Evolutionary conservation across 2,797 vertebrate species (phyloP).

Genomic region (Rhinogobio ventralis): DNA sequence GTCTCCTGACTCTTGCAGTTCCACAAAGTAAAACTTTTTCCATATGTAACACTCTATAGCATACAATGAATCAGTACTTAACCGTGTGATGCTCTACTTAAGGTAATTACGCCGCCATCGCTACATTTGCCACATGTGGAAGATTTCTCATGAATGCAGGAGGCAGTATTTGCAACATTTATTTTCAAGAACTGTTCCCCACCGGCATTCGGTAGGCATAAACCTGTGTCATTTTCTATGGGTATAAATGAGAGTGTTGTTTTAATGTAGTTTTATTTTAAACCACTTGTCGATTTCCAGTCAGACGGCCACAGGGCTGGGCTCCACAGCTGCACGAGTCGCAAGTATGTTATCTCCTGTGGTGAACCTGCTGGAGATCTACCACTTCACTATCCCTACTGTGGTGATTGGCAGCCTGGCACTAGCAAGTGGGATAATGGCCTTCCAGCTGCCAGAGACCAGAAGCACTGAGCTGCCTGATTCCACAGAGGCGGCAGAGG

Average conservation of each 20-base stretch:
- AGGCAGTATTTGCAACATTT: constrained; percentile 78
- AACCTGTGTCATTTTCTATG: not conserved
- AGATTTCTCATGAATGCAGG: constrained; percentile 75
- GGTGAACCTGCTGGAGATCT: constrained; percentile 73
- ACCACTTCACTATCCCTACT: constrained; percentile 74
- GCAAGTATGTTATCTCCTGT: constrained; percentile 76
- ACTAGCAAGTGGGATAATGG: constrained; percentile 69
- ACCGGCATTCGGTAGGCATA: constrained; percentile 79
- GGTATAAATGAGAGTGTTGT: not conserved
- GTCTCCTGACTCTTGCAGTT: constrained; percentile 74
- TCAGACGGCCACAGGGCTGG: constrained; percentile 80
- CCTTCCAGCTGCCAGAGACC: constrained; percentile 82
- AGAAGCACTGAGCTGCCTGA: constrained; percentile 72
- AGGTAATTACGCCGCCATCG: constrained; percentile 73
- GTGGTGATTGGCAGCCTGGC: constrained; percentile 73
- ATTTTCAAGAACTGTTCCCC: constrained; percentile 84
- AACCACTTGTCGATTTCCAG: constrained; percentile 63
- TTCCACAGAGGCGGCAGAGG: constrained; percentile 42
- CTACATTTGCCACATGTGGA: constrained; percentile 75
- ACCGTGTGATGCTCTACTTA: constrained; percentile 25
- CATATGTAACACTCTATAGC: not conserved
- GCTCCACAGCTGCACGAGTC: constrained; percentile 67
- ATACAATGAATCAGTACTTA: not conserved
- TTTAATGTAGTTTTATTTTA: constrained; percentile 13
- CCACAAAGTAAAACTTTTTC: constrained; percentile 74